phyloP scores from a whole-genome alignment of 2,113 vertebrate species.

The Archilochus colubris region DNA sequence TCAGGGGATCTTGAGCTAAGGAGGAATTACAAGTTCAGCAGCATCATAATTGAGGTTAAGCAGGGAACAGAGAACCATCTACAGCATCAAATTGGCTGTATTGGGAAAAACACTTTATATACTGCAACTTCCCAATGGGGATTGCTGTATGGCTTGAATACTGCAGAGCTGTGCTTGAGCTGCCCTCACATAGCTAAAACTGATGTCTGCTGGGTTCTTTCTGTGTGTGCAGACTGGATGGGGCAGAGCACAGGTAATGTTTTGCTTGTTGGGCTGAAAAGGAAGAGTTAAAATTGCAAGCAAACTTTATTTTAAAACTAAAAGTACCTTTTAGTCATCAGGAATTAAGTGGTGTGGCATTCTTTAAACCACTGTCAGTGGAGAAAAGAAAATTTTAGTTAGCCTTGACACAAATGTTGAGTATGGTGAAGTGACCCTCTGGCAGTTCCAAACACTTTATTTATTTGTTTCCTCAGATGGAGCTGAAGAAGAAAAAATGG shows the following conservation, averaged over 20 bases:
- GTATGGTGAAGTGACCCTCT: background rate
- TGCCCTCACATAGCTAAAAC: background rate
- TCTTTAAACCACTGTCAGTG: background rate
- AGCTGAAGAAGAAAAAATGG: slow-evolving; percentile 91
- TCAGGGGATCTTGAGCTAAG: background rate
- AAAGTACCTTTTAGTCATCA: background rate
- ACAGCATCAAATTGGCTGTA: background rate
- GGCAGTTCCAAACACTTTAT: accelerated
- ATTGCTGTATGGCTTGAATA: background rate
- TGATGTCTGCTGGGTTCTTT: background rate
- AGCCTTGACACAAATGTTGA: accelerated
- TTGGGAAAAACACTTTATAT: background rate
- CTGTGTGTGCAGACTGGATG: background rate
- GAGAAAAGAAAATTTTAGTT: background rate
- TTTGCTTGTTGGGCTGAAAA: background rate
- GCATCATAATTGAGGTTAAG: background rate
- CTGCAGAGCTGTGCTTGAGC: background rate
- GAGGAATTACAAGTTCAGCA: background rate
- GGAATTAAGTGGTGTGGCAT: background rate
- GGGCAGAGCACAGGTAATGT: background rate
- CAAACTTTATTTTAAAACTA: background rate
- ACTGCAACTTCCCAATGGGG: accelerated
- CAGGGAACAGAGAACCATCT: background rate
- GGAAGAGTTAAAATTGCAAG: background rate
- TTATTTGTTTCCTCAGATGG: slow-evolving; percentile 64